Evolutionary conservation across 2,888 invertebrate species (phyloP).

Genomic region (Dromius quadrimaculatus): DNA sequence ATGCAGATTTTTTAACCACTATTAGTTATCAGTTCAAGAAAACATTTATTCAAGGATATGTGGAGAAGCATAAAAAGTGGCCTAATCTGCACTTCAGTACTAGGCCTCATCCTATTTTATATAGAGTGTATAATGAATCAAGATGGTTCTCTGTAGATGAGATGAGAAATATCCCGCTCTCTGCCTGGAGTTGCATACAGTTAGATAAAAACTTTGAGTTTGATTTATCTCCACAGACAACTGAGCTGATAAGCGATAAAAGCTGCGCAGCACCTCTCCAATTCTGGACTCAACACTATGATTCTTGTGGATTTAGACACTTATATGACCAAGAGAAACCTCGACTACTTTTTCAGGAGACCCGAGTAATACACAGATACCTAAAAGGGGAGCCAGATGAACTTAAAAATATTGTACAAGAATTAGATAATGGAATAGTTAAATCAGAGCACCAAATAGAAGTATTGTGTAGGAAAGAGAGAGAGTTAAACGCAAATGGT

Average conservation of each 20-base stretch:
- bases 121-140: too few relatives aligned
- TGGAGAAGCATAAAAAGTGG: too few relatives aligned
- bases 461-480: neutral
- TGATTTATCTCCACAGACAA: neutral
- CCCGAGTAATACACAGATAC: neutral
- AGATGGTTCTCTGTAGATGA: too few relatives aligned
- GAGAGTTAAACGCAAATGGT: neutral
- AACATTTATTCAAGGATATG: too few relatives aligned
- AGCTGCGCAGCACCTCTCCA: neutral
- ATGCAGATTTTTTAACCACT: too few relatives aligned
- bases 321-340: neutral
- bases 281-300: neutral
- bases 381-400: neutral
- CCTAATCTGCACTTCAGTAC: too few relatives aligned
- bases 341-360: neutral
- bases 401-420: neutral
- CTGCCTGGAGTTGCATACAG: neutral
- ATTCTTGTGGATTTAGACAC: neutral
- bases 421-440: neutral
- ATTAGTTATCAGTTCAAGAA: too few relatives aligned
- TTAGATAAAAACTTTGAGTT: neutral
- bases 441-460: neutral
- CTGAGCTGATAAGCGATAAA: neutral
- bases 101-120: too few relatives aligned
- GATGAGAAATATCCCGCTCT: neutral